Evolutionary conservation across 2,888 invertebrate genomes (phyloP).

Genomic region (Neocrepidodera transversa): DNA sequence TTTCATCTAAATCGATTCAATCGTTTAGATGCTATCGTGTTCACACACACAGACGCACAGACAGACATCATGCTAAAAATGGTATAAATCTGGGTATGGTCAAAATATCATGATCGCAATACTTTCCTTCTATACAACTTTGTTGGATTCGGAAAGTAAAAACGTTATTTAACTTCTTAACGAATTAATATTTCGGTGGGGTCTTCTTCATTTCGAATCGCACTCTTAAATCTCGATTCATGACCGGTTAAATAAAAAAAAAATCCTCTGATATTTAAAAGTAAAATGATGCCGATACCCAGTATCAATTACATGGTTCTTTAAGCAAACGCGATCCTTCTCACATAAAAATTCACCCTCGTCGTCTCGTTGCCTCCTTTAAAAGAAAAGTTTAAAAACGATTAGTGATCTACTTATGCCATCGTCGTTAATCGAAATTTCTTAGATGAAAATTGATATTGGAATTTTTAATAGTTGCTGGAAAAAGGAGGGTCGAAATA

Average conservation of each 20-base stretch:
- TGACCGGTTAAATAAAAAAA: constrained; percentile 27
- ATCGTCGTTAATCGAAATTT: constrained; percentile 56
- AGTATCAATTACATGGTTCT: constrained; percentile 56
- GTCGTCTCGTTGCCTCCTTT: constrained; percentile 34
- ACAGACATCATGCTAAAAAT: too few relatives aligned
- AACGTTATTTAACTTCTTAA: too few relatives aligned
- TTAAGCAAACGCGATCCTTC: constrained; percentile 51
- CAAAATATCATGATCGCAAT: too few relatives aligned
- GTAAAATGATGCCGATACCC: constrained; percentile 52
- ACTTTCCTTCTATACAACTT: too few relatives aligned
- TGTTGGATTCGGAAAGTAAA: too few relatives aligned
- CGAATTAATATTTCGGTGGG: too few relatives aligned
- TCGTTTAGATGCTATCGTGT: too few relatives aligned
- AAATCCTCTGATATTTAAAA: constrained; percentile 47
- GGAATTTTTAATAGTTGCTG: constrained; percentile 43
- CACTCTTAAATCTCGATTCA: constrained; percentile 21
- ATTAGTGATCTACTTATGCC: constrained; percentile 58
- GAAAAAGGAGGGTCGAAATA: background rate
- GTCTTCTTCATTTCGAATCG: too few relatives aligned
- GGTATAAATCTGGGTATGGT: too few relatives aligned
- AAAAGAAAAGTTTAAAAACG: constrained; percentile 58
- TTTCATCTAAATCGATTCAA: too few relatives aligned
- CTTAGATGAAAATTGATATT: constrained; percentile 54
- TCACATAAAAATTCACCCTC: constrained; percentile 59
- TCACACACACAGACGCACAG: too few relatives aligned